phyloP scores from a whole-genome alignment of 2,113 vertebrate species.

The Psilopogon haemacephalus region DNA sequence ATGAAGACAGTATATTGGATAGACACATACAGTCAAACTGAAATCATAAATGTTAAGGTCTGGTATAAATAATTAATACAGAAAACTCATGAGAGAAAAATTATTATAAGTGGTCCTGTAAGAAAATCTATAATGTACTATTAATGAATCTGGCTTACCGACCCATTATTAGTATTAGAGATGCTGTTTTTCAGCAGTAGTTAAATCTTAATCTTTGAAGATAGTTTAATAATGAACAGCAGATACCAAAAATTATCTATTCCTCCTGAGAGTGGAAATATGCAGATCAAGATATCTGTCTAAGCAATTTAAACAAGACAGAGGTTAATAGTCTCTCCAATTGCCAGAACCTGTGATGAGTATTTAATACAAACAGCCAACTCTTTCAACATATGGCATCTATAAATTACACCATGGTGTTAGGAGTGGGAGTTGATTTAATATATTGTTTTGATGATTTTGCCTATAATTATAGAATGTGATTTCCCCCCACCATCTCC shows the following conservation, averaged over 20 bases:
- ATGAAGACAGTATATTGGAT: not conserved
- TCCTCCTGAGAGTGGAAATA: not conserved
- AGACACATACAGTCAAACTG: not conserved
- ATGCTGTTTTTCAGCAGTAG: not conserved
- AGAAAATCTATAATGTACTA: not conserved
- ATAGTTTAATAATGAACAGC: not conserved
- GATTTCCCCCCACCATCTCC: not conserved
- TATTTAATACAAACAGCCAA: constrained; percentile 20
- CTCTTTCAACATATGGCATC: not conserved
- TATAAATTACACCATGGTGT: not conserved
- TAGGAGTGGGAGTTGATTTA: not conserved
- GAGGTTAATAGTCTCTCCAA: constrained; percentile 24
- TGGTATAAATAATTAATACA: not conserved
- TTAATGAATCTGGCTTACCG: not conserved
- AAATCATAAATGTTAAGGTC: not conserved
- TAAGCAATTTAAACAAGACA: constrained; percentile 17
- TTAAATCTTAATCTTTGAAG: not conserved
- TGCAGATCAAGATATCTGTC: not conserved
- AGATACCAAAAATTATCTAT: not conserved
- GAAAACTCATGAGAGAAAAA: not conserved
- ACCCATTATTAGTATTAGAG: not conserved
- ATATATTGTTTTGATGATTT: constrained; percentile 25
- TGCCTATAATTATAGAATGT: not conserved
- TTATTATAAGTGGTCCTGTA: not conserved
- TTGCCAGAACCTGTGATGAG: constrained; percentile 25